These are phyloP conservation scores for Entelurus aequoreus DNA, from an alignment of 2,113 vertebrate species.

Conservation along the genomic window DNA sequence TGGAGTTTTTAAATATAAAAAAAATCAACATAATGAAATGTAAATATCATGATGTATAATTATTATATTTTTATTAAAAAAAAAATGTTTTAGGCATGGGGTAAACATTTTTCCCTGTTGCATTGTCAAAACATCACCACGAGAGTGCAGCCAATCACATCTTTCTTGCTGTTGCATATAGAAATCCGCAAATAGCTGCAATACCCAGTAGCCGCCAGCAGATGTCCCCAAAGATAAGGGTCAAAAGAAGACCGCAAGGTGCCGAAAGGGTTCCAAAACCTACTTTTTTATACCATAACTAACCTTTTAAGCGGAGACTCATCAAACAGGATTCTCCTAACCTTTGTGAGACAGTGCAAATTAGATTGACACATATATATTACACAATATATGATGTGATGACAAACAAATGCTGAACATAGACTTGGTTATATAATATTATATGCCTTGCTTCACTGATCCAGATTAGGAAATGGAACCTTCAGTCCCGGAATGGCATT, in stretches of 20 bases:
- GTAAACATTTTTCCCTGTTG: not conserved
- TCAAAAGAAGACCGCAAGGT: not conserved
- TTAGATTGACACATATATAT: not conserved
- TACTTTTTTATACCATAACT: no score
- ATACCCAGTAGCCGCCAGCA: conserved; percentile 4
- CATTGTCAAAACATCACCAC: conserved; percentile 9
- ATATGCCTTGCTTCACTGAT: conserved; percentile 34
- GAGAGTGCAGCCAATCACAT: conserved; percentile 33
- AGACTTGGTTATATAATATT: conserved; percentile 45
- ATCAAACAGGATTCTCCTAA: conserved; percentile 2
- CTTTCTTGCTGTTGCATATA: not conserved
- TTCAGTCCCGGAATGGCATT: conserved; percentile 11
- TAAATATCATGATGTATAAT: no score
- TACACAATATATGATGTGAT: conserved; percentile 5
- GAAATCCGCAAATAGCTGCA: not conserved
- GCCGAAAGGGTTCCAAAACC: not conserved
- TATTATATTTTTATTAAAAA: no score
- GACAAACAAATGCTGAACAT: conserved; percentile 29
- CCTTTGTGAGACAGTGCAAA: conserved; percentile 1
- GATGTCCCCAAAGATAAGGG: conserved; percentile 19
- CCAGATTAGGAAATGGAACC: conserved; percentile 37
- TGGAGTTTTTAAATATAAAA: no score
- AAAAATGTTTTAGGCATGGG: no score
- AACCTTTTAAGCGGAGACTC: no score
- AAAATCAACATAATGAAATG: no score